Evolutionary conservation across 2,113 vertebrate species (phyloP).

Genomic region (Nothocercus nigrocapillus): DNA sequence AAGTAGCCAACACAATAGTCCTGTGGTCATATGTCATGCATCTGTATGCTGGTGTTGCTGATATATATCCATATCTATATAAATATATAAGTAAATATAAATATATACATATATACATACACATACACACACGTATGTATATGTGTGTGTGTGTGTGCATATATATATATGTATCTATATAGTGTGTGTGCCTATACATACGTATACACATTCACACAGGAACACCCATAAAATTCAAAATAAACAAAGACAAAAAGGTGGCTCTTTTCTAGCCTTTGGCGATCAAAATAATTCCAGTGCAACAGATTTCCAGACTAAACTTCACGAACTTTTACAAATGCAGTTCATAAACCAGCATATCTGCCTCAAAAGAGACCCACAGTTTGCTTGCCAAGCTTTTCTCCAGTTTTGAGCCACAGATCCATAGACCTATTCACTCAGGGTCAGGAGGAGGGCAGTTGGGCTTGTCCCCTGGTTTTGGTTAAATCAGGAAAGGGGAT

Average conservation of each 20-base stretch:
- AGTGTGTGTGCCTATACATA: background rate
- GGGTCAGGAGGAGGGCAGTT: background rate
- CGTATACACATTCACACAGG: background rate
- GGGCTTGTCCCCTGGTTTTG: background rate
- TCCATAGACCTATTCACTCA: background rate
- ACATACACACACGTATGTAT: background rate
- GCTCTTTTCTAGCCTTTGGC: background rate
- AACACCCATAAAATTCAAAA: background rate
- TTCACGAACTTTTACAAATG: background rate
- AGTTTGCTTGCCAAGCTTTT: background rate
- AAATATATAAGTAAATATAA: background rate
- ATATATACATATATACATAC: background rate
- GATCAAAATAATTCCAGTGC: background rate
- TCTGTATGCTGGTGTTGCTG: background rate
- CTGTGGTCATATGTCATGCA: background rate
- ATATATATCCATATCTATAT: background rate
- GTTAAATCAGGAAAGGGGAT: background rate
- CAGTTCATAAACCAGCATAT: background rate
- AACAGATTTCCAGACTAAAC: background rate
- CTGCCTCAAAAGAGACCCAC: background rate
- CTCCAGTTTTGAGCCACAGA: background rate
- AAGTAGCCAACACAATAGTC: background rate
- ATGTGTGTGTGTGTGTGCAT: too few species aligned
- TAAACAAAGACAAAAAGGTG: background rate
- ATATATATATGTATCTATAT: background rate